Conservation (phyloP, 2,113 vertebrate species). For the Hoplias malabaricus region DNA sequence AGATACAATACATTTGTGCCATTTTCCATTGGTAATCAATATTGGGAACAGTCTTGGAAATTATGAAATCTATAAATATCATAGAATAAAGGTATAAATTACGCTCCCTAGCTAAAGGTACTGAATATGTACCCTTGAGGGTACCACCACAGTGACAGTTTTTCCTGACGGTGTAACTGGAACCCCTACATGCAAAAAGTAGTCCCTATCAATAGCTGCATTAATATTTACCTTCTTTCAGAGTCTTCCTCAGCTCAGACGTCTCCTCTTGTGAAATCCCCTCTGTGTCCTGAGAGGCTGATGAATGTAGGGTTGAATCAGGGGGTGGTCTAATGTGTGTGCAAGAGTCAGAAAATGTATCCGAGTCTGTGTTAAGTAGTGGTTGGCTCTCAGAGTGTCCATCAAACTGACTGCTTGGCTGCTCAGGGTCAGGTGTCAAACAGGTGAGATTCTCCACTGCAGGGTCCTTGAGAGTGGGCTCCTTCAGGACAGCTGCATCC, state of each 20-base stretch:
- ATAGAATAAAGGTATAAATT: no score
- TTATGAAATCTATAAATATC: no score
- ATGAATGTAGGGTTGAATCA: slow-evolving; percentile 45
- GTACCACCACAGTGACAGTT: no score
- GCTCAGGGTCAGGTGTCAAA: slow-evolving; percentile 22
- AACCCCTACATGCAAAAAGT: no score
- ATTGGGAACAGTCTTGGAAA: no score
- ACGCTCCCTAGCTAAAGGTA: no score
- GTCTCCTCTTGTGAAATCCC: slow-evolving; percentile 46
- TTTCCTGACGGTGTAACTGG: no score
- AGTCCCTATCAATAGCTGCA: no score
- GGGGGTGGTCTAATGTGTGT: slow-evolving; percentile 60
- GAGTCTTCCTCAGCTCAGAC: slow-evolving; percentile 38
- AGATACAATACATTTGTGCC: no score
- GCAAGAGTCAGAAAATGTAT: slow-evolving; percentile 70
- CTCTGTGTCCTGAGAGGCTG: slow-evolving; percentile 41
- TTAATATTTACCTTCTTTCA: slow-evolving; percentile 58
- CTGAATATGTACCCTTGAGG: no score
- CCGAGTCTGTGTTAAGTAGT: slow-evolving; percentile 44
- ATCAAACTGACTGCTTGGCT: slow-evolving; percentile 40
- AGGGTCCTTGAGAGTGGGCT: not conserved
- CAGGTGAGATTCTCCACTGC: slow-evolving; percentile 34
- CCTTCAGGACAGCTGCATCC: not conserved
- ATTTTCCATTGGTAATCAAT: no score
- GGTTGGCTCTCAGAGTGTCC: slow-evolving; percentile 31